Conservation (phyloP, 2,797 vertebrate species). For the Eulemur albifrons region DNA sequence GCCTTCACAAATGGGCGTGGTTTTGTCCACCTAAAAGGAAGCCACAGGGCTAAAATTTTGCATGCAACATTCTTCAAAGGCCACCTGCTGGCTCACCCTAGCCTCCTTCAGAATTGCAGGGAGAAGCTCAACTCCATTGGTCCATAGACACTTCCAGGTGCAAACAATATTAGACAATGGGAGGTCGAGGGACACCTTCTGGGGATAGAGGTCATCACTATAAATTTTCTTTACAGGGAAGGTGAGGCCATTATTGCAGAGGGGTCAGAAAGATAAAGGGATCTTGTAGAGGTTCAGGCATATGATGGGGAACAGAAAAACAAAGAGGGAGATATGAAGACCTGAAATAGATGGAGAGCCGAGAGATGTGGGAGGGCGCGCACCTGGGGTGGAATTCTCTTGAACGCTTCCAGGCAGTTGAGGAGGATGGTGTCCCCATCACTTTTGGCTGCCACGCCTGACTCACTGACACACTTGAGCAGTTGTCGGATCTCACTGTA, state of each 20-base stretch:
- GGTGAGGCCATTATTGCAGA: background rate
- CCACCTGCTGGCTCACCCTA: background rate
- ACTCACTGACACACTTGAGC: constrained; percentile 95
- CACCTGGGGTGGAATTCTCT: constrained; percentile 91
- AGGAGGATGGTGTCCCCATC: constrained; percentile 95
- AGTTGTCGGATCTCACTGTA: constrained; percentile 92
- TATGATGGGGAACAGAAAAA: background rate
- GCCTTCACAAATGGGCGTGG: background rate
- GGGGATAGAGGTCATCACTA: background rate
- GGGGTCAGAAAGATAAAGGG: background rate
- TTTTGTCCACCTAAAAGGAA: background rate
- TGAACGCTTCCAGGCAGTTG: constrained; percentile 90
- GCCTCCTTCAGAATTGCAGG: background rate
- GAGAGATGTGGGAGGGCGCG: background rate
- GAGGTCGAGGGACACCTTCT: background rate
- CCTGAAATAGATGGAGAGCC: fast-evolving
- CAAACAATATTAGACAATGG: background rate
- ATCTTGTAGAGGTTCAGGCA: background rate
- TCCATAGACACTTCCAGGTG: background rate
- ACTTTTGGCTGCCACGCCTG: constrained; percentile 92
- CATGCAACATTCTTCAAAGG: background rate
- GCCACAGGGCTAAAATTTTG: background rate
- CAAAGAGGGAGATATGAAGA: background rate
- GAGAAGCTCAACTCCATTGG: background rate
- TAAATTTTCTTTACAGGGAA: background rate